Evolutionary conservation across 2,888 invertebrate genomes (phyloP).

Genomic region (Fragum whitleyi): DNA sequence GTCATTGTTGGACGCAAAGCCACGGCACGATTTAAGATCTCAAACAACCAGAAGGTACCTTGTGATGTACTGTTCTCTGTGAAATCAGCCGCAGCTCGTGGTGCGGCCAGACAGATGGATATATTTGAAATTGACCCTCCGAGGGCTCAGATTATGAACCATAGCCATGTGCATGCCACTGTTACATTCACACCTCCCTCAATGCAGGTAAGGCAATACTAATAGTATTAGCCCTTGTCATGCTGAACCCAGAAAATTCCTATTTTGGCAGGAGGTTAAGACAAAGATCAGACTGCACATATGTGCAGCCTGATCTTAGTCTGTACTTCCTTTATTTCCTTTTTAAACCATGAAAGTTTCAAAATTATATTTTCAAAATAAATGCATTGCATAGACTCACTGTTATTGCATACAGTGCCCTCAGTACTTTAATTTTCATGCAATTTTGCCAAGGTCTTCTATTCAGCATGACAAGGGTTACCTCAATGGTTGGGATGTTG

Average conservation of each 20-base stretch:
- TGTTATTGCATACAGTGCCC: not conserved
- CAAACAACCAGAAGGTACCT: slow-evolving; percentile 84
- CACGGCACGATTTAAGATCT: slow-evolving; percentile 84
- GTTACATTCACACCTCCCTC: slow-evolving; percentile 85
- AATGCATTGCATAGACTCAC: too few species aligned
- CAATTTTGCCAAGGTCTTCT: too few species aligned
- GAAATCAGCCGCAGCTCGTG: slow-evolving; percentile 77
- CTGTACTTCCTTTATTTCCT: too few species aligned
- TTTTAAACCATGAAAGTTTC: too few species aligned
- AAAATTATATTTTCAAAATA: too few species aligned
- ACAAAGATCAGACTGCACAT: too few species aligned
- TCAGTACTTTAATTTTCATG: too few species aligned
- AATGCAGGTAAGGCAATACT: slow-evolving; percentile 83
- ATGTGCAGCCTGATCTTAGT: too few species aligned
- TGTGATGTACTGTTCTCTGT: slow-evolving; percentile 84
- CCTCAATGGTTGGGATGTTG: not conserved
- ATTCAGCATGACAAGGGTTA: too few species aligned
- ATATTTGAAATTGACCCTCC: slow-evolving; percentile 84
- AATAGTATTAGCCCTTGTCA: too few species aligned
- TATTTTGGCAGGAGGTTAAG: too few species aligned
- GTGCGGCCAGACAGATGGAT: slow-evolving; percentile 77
- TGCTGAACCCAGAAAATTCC: too few species aligned
- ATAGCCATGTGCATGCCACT: slow-evolving; percentile 83
- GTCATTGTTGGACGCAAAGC: slow-evolving; percentile 84
- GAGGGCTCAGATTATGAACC: slow-evolving; percentile 83